phyloP scores from a whole-genome alignment of 2,888 invertebrate genomes.

The Arctia plantaginis region DNA sequence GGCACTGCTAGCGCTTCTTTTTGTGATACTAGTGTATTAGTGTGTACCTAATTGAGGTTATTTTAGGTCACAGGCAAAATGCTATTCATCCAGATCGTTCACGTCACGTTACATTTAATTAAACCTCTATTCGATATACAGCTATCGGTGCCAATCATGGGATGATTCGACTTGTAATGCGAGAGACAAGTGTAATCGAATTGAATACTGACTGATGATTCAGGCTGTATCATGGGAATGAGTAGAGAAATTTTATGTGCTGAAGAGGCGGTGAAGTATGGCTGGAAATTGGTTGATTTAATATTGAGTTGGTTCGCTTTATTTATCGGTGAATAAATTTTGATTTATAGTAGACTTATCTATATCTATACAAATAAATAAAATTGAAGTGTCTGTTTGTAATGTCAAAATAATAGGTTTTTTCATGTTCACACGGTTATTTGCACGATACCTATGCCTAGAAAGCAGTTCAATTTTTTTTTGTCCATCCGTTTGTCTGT shows the following conservation, averaged over 20 bases:
- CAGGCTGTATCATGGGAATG: conserved; percentile 3
- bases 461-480: no score
- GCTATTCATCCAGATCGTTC: background rate
- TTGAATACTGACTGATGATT: conserved; percentile 14
- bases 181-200: conserved; percentile 26
- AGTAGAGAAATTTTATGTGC: background rate
- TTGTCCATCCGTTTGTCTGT: no score
- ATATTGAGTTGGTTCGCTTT: background rate
- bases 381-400: no score
- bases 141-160: conserved; percentile 22
- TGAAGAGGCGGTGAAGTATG: conserved; percentile 9
- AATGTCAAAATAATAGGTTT: no score
- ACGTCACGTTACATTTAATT: conserved; percentile 12
- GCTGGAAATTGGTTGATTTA: background rate
- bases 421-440: no score
- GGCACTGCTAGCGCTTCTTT: no score
- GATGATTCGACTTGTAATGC: conserved; percentile 22
- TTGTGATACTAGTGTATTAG: no score
- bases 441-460: no score
- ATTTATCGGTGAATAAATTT: background rate
- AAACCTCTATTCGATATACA: conserved; percentile 7
- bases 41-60: no score
- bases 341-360: background rate
- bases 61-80: background rate
- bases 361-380: no score